These are phyloP conservation scores for Toxonevra muliebris DNA, from an alignment of 2,888 invertebrate species.

Conservation along the genomic window DNA sequence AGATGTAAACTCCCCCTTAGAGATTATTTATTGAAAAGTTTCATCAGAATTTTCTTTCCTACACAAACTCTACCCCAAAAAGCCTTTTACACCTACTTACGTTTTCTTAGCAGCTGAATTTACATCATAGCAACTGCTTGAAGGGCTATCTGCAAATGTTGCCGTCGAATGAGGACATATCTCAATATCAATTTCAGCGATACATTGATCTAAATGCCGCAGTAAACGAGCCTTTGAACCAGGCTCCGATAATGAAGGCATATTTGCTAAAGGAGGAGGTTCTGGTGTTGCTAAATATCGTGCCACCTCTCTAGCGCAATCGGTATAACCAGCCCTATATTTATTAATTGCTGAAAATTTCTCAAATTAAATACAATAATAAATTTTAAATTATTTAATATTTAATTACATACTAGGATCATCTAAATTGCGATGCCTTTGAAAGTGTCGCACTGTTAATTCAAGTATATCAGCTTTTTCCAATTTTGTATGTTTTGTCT, in stretches of 20 bases:
- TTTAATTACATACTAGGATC: conserved; percentile 65
- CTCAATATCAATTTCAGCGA: conserved; percentile 70
- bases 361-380: background rate
- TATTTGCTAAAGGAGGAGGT: conserved; percentile 61
- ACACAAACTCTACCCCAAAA: background rate
- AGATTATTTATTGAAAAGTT: too few relatives aligned
- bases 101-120: conserved; percentile 47
- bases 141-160: conserved; percentile 57
- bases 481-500: conserved; percentile 80
- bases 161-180: conserved; percentile 63
- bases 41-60: too few relatives aligned
- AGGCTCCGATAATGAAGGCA: conserved; percentile 67
- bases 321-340: conserved; percentile 70
- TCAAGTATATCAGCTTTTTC: conserved; percentile 85
- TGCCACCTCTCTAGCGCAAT: conserved; percentile 71
- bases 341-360: conserved; percentile 56
- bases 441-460: conserved; percentile 83
- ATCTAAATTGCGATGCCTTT: conserved; percentile 75
- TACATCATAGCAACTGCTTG: conserved; percentile 58
- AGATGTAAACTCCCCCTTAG: too few relatives aligned
- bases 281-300: conserved; percentile 64
- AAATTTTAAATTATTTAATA: background rate
- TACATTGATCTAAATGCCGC: conserved; percentile 70
- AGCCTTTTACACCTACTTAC: conserved; percentile 39
- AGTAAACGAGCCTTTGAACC: conserved; percentile 69